Conservation (phyloP, 2,113 vertebrate species). For the Gracilinanus agilis region DNA sequence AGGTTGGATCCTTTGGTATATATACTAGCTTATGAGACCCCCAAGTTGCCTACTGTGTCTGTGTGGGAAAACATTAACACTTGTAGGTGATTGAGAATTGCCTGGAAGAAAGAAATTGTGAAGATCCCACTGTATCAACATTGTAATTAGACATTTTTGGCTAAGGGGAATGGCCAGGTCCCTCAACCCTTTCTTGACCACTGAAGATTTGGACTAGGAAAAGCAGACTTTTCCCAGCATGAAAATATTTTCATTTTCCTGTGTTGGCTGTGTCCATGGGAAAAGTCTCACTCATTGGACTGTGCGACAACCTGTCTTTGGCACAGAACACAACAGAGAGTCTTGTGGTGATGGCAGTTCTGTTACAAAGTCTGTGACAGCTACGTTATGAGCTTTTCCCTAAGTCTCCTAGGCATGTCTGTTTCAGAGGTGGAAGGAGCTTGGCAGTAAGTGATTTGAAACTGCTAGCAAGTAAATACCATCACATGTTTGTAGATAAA, state of each 20-base stretch:
- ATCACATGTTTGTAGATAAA: not conserved
- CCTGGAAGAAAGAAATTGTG: not conserved
- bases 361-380: not conserved
- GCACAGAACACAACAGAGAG: not conserved
- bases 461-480: not conserved
- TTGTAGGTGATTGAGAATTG: not conserved
- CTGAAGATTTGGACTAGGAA: not conserved
- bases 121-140: not conserved
- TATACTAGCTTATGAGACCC: not conserved
- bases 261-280: not conserved
- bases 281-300: not conserved
- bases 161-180: not conserved
- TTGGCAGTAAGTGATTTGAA: not conserved
- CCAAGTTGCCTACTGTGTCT: not conserved
- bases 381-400: not conserved
- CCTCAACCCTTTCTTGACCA: too few relatives aligned
- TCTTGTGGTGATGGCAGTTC: not conserved
- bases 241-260: not conserved
- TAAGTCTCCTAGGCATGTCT: not conserved
- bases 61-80: too few relatives aligned
- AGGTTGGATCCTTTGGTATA: not conserved
- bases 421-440: not conserved
- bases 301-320: not conserved
- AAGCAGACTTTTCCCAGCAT: not conserved
- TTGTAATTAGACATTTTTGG: not conserved